Base-by-base conservation (phyloP, 2,888 invertebrate genomes). In the Drosophila multiciliata region DNA sequence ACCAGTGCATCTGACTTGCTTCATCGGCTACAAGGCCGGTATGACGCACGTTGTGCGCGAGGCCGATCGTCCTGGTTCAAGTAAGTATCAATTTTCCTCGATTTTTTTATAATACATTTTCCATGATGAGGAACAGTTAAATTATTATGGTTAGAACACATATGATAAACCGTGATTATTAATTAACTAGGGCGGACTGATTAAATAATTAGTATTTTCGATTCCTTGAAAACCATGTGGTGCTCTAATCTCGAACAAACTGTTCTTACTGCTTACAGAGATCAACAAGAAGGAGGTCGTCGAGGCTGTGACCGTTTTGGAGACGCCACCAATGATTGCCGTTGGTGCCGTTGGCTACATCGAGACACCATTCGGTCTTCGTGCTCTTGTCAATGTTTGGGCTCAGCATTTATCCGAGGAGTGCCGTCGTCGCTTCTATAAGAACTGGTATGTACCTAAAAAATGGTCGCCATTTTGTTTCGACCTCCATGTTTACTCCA, bases 241-340 rank as follows among this genome's bases (percentile, higher is more conserved):
- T 45, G 20, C 20, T 45, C 20, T 78, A 80, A 82, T 53, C 57
- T 66, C 26, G 42, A 48, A 23, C 15, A 58, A 55, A 23, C 8
- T 35, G n/a, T 35, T 1, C 12, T 69, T 1, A 4, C 5, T 40
- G 40, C 8, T 65, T 94, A 45, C 93, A 98, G 99, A 99, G 95
- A 97, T 99, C 77, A 99, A 99, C 95, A 99, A 99, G 94, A 99
- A 99, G 94, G 99, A 99, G 94, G 98, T 99, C 72, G 99, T 99
- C 32, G 99, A 99, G 93, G 98, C 99, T 53, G 99, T 99, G 3
- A 99, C 99, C 33, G 96, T 99, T 91, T 95, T 99, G 89, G 99
- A 99, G 94, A 97, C 99, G 4, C 99, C 99, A 66, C 99, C 99
- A 48, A 98, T 99, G 98, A 96, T 99, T 73, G 95, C 98, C 75